Base-by-base conservation (phyloP, 2,113 vertebrate genomes). In the Otolemur garnettii region DNA sequence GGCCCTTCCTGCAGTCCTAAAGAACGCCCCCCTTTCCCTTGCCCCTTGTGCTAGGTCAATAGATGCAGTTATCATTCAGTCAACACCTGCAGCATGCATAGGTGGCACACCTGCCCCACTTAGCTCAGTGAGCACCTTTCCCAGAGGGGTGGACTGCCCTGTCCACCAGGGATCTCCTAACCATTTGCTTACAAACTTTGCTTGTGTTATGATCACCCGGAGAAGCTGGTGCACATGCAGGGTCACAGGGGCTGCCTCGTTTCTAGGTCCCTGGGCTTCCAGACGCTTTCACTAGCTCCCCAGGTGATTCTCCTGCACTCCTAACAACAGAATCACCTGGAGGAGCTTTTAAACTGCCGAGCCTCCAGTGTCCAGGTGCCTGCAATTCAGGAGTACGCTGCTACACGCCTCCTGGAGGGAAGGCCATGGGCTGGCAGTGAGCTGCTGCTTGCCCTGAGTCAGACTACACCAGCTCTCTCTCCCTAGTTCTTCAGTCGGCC, bases 361-460 rank as follows among this genome's bases (percentile, higher is more conserved):
- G 55, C 0, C 22, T 1, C 11, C 3, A 57, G 10, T 15, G 10
- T 33, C 19, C 19, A 6, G n/a, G 78, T 42, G 42, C 30, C 55
- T 33, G 14, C 62, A 35, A 28, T 24, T 75, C 53, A 42, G 59
- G 3, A 59, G n/a, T 53, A 8, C 3, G 14, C 45, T 35, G 55
- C 13, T 19, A 35, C 2, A 8, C 17, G 45, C 15, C 30, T 2
- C 33, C 12, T 35, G 24, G 14, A 0, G 35, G 66, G 77, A n/a
- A 45, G 60, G 12, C 4, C 10, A 18, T 7, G 6, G 22, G 24
- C 4, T 18, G 59, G 13, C 8, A 10, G 45, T 8, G 45, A 50
- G 45, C 7, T 50, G 45, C 4, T 0, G 0, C 78, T 66, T 45
- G 6, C 24, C 13, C 55, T 13, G 42, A 15, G 45, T 33, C 13